Conservation (phyloP, 2,113 vertebrate species). For the Rhodinocichla rosea region DNA sequence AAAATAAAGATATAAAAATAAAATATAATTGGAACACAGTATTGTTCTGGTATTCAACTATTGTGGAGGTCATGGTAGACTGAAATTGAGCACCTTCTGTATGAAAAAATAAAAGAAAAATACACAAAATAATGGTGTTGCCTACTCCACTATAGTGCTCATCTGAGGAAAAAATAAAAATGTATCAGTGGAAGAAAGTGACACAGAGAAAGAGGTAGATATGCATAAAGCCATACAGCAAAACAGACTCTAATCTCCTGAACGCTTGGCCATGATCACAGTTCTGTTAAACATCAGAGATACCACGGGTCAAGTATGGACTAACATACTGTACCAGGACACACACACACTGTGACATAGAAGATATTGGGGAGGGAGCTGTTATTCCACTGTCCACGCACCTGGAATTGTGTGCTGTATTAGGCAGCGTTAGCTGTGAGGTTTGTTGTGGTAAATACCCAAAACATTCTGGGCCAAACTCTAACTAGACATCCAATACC, state of each 20-base stretch:
- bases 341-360: rapidly evolving
- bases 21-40: background rate
- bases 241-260: background rate
- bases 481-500: background rate
- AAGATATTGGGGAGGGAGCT: background rate
- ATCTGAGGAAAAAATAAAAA: background rate
- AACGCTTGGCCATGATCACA: background rate
- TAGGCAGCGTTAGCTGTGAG: background rate
- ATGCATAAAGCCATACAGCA: background rate
- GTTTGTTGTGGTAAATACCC: background rate
- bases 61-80: background rate
- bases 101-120: background rate
- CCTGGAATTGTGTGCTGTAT: background rate
- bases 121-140: background rate
- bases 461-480: background rate
- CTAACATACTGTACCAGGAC: background rate
- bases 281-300: background rate
- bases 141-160: background rate
- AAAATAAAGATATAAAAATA: background rate
- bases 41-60: background rate
- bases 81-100: background rate
- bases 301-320: background rate
- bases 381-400: background rate
- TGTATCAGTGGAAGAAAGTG: rapidly evolving
- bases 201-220: background rate